These are phyloP conservation scores for Vireo griseus DNA, from an alignment of 2,797 vertebrate species.

Conservation along the genomic window DNA sequence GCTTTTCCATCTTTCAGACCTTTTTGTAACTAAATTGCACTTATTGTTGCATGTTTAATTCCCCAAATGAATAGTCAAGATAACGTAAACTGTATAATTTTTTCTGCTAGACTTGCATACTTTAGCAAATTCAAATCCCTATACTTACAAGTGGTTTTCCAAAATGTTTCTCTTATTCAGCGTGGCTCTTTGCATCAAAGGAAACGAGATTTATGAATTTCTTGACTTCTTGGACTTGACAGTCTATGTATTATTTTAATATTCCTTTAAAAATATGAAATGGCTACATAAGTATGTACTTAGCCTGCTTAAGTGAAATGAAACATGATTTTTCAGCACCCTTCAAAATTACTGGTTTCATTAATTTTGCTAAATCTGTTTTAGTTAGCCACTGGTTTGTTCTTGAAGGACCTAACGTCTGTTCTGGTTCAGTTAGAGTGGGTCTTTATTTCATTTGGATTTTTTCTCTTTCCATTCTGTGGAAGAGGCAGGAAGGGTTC, in stretches of 20 bases:
- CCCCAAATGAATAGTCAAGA: conserved; percentile 5
- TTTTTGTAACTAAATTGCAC: conserved; percentile 15
- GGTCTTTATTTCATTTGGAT: background rate
- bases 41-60: conserved; percentile 31
- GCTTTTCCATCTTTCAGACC: background rate
- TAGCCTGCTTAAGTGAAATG: background rate
- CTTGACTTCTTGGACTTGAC: background rate
- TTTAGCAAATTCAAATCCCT: background rate
- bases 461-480: background rate
- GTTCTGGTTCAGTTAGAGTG: background rate
- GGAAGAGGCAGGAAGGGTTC: background rate
- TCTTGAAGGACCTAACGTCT: background rate
- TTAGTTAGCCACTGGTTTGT: background rate
- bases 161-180: background rate
- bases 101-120: background rate
- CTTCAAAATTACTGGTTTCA: background rate
- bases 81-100: background rate
- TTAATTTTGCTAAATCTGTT: background rate
- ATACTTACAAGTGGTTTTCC: background rate
- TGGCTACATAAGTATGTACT: background rate
- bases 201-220: background rate
- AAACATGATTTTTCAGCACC: background rate
- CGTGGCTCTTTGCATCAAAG: background rate
- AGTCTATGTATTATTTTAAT: background rate
- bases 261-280: background rate